Evolutionary conservation across 2,888 invertebrate genomes (phyloP), one percentile per base, ranked within the genome.

Genomic region (Acrobasis consociella): DNA sequence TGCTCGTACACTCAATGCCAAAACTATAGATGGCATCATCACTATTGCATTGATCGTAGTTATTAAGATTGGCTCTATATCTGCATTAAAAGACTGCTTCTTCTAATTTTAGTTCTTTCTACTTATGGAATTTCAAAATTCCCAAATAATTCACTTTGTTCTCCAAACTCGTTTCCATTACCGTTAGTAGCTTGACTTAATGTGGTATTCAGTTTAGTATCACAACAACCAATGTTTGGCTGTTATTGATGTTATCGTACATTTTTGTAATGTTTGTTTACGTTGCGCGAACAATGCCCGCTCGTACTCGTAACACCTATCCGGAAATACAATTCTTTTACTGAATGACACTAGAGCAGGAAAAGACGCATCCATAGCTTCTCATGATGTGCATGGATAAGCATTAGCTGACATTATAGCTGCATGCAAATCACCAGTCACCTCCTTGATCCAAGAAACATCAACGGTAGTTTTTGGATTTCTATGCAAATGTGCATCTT

Each of bases 241-340:
- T 59, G 58, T 59, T 59, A 58, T 49, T 49, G 49, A 15, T 59
- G 31, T 10, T 59, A 16, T 37, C 15, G 49, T 49, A 59, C 58
- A 59, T 59, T 59, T 59, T 59, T 49, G 58, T 49, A 37, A 37
- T 49, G 22, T 37, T 49, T 59, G 58, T 59, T 31, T 59, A 59
- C 37, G 49, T 37, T 49, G 49, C 13, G 22, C 58, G 49, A 59
- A 59, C 58, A 59, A 59, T 59, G 58, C 49, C 58, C 22, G 37
- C 22, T n/a, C 16, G n/a, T 58, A 13, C 15, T 38, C 58, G 31
- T 38, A 60, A 50, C 31, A 31, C 31, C 31, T 56, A 56, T 56
- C 11, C 15, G 13, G 38, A 52, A 31, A 22, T 39, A 17, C 52
- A 22, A 37, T 59, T 59, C 16, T 9, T 37, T n/a, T 15, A 37